A percentile compares a stretch with the other conserved stretches of the same genome.
phyloP scores from a whole-genome alignment of 2,888 invertebrate genomes.

The Alviniconcha strummeri region DNA sequence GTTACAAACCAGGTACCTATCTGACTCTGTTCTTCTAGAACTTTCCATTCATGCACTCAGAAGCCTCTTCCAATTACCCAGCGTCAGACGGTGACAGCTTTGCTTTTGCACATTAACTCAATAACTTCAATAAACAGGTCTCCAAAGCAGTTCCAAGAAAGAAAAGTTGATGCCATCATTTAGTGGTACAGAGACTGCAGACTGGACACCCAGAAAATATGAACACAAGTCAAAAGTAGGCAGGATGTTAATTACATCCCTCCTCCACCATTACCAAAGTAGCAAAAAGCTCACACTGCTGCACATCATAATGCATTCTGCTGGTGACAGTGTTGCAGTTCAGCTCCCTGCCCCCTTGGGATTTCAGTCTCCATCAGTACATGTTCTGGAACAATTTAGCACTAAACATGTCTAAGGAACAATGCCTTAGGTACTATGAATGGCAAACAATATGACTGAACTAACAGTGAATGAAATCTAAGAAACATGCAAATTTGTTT shows the following conservation, averaged over 20 bases:
- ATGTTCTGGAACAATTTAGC: too few species aligned
- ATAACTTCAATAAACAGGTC: background rate
- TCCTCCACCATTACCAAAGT: background rate
- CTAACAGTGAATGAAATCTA: background rate
- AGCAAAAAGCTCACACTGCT: background rate
- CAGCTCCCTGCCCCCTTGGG: too few species aligned
- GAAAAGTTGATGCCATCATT: background rate
- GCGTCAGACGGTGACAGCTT: background rate
- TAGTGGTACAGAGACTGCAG: background rate
- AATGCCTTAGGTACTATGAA: too few species aligned
- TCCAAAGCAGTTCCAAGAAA: background rate
- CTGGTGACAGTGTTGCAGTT: too few species aligned
- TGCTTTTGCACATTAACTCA: background rate
- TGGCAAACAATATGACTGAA: background rate
- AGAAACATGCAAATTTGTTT: too few species aligned
- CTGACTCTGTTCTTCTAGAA: too few species aligned
- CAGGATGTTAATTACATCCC: background rate
- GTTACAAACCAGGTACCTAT: background rate
- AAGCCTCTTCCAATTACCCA: background rate
- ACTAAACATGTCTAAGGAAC: too few species aligned
- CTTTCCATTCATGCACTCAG: background rate
- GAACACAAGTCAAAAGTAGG: background rate
- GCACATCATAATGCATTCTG: too few species aligned
- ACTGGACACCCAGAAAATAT: too few species aligned
- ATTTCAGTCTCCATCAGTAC: too few species aligned